Evolutionary conservation across 1,140 invertebrate genomes (phyloP), one percentile per base, ranked within the genome.

Genomic region (Ostrea denselamellosa): DNA sequence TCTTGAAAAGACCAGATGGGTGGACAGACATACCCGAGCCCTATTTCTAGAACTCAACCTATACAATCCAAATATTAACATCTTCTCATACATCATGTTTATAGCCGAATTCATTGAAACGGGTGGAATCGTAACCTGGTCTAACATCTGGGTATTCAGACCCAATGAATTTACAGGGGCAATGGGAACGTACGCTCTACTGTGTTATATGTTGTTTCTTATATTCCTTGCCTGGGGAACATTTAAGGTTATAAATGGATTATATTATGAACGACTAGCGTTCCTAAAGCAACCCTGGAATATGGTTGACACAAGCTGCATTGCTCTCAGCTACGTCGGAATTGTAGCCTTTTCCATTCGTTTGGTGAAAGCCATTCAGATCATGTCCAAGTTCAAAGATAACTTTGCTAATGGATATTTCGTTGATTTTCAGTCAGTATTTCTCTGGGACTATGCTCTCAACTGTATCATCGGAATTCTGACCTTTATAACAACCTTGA

Each of bases 31-130:
- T 19, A 96, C 96, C 5, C 89, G 96, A 89, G 95, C 95, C 8
- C 91, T 96, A 25, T 94, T 96, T 86, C 90, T 95, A 2, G 96
- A 96, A 87, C 95, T 96, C 89, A 95, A 95, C n/a, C 92, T 95
- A 0, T 96, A 96, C 90, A 96, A 96, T 91, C 94, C 95, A 8
- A 91, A 92, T 85, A 90, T 86, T 0, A 92, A 93, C 85, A 83
- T 92, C 25, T 90, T 93, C 56, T 34, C 85, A 17, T 90, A 88
- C 58, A 19, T 90, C 12, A 89, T 84, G 34, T 86, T 93, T 14
- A 65, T 90, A 9, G 89, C 91, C 3, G 95, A 96, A 90, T 95
- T 96, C 87, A 86, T 94, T 17, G 95, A 95, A 19, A 94, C 94
- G 19, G 96, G 95, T 17, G 92, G 91, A n/a, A 84, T 90, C 25